These are phyloP conservation scores for Carettochelys insculpta DNA, from an alignment of 2,113 vertebrate genomes.

Conservation along the genomic window DNA sequence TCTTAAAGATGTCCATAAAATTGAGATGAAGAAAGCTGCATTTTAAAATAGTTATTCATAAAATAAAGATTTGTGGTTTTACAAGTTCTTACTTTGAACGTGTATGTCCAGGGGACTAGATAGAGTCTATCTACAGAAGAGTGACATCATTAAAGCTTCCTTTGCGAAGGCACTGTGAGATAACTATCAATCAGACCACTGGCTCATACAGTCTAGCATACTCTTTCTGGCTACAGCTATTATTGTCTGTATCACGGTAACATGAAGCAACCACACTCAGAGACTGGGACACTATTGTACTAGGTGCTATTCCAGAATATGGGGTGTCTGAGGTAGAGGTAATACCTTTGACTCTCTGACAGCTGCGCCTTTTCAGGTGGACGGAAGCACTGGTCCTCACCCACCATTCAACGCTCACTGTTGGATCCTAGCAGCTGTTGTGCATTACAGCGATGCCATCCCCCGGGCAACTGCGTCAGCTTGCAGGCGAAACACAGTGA, in stretches of 20 bases:
- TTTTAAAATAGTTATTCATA: neutral
- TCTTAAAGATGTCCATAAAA: neutral
- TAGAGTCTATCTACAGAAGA: neutral
- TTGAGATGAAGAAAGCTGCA: fast-evolving
- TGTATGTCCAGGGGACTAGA: too few relatives aligned
- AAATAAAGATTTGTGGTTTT: conserved; percentile 22
- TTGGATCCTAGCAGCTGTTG: too few relatives aligned
- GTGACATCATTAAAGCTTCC: neutral
- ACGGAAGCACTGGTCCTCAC: too few relatives aligned
- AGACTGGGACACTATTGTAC: neutral
- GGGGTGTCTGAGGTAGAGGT: too few relatives aligned
- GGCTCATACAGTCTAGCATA: neutral
- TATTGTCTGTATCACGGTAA: neutral
- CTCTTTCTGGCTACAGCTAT: neutral
- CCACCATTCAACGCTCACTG: too few relatives aligned
- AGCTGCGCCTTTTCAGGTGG: too few relatives aligned
- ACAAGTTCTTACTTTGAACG: neutral
- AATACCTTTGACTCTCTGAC: too few relatives aligned
- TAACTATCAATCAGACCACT: neutral
- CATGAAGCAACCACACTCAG: neutral
- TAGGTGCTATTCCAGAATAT: neutral
- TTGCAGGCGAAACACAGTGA: too few relatives aligned
- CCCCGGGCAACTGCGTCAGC: too few relatives aligned
- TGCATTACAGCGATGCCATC: too few relatives aligned
- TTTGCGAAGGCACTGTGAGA: neutral